Base-by-base conservation (phyloP, 2,888 invertebrate species). In the Microplitis deprimator region DNA sequence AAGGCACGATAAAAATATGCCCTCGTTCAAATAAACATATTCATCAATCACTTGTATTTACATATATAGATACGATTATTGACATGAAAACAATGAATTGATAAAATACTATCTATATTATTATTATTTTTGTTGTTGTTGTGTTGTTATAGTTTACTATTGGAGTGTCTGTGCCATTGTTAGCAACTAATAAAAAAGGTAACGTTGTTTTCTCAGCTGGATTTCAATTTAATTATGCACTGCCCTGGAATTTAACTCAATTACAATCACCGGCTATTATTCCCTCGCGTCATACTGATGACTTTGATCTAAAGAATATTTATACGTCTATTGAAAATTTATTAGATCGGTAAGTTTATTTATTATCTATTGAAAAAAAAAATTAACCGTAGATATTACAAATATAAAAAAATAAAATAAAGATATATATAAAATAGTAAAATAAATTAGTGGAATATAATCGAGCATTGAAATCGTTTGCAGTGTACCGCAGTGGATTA, bases 171-270 rank as follows among this genome's bases (percentile, higher is more conserved):
- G 81, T 86, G 59, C 89, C 89, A 17, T 13, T 50, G 50, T 80
- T 89, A 29, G 81, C 80, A 70, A 86, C 83, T 85, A 84, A 79
- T 81, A 85, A 87, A 81, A 84, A 81, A 61, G 89, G 89, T 59
- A 84, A 84, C 69, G 67, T 89, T 62, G 84, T 82, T 64, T 87
- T 85, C 82, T 82, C 84, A 65, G 78, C 81, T 40, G 89, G 85
- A 71, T 89, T 85, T 83, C 89, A 89, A 85, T 85, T 89, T 83
- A 89, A 89, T 83, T 89, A 86, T 82, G 82, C 70, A 50, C 81
- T 89, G 79, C 89, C 89, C 40, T 87, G 84, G 83, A 89, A 90
- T 83, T 75, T 84, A 82, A 86, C 86, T 79, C 86, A 90, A 79
- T 65, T 77, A 39, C 82, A 89, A 17, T 84, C 87, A 79, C 82